These are phyloP conservation scores for Fragum whitleyi DNA, from an alignment of 2,888 invertebrate species.

Conservation along the genomic window DNA sequence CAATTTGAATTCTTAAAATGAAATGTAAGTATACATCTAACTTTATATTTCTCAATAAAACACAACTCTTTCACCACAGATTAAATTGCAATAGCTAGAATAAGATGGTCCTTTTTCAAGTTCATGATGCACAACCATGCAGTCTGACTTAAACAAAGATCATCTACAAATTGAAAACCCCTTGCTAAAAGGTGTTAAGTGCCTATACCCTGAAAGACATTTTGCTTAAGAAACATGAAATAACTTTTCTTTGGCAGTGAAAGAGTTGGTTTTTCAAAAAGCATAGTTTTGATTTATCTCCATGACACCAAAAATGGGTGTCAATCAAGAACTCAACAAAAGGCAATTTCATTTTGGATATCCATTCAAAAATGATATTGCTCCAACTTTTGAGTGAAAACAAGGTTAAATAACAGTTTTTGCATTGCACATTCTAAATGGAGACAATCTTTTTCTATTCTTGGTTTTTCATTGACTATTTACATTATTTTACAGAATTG, in stretches of 20 bases:
- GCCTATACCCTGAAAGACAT: no score
- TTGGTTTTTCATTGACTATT: background rate
- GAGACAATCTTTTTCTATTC: background rate
- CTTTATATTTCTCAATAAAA: slow-evolving; percentile 7
- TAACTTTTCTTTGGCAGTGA: no score
- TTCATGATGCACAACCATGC: no score
- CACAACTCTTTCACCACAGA: background rate
- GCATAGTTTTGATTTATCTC: background rate
- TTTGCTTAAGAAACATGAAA: no score
- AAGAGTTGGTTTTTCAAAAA: background rate
- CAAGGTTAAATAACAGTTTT: background rate
- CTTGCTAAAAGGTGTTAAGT: no score
- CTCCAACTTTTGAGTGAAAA: background rate
- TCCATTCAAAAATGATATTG: background rate
- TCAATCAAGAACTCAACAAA: background rate
- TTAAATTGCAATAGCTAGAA: no score
- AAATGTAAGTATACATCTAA: slow-evolving; percentile 20
- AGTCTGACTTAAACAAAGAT: no score
- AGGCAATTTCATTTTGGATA: background rate
- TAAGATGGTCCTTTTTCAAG: no score
- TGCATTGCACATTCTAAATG: background rate
- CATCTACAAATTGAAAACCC: no score
- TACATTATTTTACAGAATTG: background rate
- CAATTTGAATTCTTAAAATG: slow-evolving; percentile 15
- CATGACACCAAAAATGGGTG: background rate